Percentiles rank a stretch among this genome's conserved stretches.
phyloP scores from a whole-genome alignment of 2,113 vertebrate genomes.

The Gymnorhina tibicen region DNA sequence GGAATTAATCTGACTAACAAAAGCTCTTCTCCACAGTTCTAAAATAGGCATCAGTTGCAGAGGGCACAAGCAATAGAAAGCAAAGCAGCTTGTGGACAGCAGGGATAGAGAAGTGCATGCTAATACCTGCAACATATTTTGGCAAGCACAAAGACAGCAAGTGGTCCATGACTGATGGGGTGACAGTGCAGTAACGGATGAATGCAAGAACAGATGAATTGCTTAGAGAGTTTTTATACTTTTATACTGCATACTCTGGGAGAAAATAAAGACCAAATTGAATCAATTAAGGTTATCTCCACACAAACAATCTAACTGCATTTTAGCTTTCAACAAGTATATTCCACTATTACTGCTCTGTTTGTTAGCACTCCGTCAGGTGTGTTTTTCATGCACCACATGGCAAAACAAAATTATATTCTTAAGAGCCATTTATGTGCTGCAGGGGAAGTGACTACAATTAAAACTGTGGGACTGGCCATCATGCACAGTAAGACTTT shows the following conservation, averaged over 20 bases:
- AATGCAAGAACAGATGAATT: neutral
- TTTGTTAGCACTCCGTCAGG: neutral
- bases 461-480: neutral
- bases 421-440: neutral
- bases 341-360: neutral
- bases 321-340: neutral
- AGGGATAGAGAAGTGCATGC: neutral
- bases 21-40: neutral
- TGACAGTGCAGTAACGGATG: neutral
- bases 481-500: neutral
- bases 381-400: neutral
- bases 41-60: slow-evolving; percentile 3
- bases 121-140: neutral
- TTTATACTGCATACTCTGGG: neutral
- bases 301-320: neutral
- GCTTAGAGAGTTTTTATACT: neutral
- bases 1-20: neutral
- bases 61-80: slow-evolving; percentile 2
- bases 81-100: neutral
- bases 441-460: neutral
- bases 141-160: neutral
- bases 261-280: neutral
- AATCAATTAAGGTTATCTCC: neutral
- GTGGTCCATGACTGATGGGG: neutral
- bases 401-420: neutral